phyloP scores from a whole-genome alignment of 1,140 invertebrate species.

The Drosophila ambigua region DNA sequence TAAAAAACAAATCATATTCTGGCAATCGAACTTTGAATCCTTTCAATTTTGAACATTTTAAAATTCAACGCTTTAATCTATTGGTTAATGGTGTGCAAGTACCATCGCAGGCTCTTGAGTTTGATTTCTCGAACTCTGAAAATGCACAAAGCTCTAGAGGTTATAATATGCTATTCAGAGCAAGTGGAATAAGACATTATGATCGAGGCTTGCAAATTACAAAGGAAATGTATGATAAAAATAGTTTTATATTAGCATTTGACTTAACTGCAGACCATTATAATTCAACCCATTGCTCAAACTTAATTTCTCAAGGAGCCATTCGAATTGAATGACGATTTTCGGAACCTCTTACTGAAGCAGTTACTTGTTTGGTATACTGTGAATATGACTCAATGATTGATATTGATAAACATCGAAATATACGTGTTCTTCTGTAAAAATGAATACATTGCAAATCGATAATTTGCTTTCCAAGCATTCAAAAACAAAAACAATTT shows the following conservation, averaged over 20 bases:
- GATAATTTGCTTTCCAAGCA: background rate
- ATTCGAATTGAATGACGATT: background rate
- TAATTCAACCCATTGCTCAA: background rate
- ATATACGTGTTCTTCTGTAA: background rate
- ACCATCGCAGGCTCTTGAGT: constrained; percentile 3
- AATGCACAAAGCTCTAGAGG: background rate
- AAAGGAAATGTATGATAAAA: constrained; percentile 7
- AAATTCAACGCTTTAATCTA: constrained; percentile 9
- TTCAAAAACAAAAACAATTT: background rate
- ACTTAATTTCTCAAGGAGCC: constrained; percentile 5
- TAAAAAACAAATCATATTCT: background rate
- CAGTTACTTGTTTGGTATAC: background rate
- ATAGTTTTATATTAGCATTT: constrained; percentile 10
- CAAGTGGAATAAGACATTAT: constrained; percentile 12
- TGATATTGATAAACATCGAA: background rate
- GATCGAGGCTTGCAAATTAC: constrained; percentile 7
- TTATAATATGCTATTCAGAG: constrained; percentile 3
- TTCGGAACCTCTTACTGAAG: background rate
- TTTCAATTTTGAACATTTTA: constrained; percentile 3
- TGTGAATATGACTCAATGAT: constrained; percentile 3
- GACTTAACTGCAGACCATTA: constrained; percentile 9
- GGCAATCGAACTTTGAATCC: background rate
- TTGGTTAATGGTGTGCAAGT: constrained; percentile 5
- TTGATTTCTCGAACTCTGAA: background rate
- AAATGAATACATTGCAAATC: background rate